Evolutionary conservation across 2,113 vertebrate genomes (phyloP).

Genomic region (Phyllostomus hastatus): DNA sequence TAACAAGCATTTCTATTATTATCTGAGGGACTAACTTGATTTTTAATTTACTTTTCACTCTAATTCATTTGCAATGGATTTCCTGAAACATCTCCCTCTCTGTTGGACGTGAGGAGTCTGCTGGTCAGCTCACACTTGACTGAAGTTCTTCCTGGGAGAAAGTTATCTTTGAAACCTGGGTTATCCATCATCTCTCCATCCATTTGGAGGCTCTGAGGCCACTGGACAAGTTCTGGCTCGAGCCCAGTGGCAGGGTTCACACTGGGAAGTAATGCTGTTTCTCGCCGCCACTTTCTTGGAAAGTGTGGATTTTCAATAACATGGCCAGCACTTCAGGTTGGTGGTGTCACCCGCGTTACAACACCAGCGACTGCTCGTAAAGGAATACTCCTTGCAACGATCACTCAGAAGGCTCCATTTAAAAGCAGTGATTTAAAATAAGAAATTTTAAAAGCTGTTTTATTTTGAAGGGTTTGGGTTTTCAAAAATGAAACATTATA

Average conservation of each 20-base stretch:
- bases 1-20: neutral
- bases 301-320: neutral
- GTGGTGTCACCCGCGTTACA: neutral
- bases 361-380: neutral
- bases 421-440: conserved; percentile 1
- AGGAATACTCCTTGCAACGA: neutral
- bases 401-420: neutral
- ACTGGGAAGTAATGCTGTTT: neutral
- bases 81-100: neutral
- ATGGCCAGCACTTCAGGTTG: neutral
- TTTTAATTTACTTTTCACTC: conserved; percentile 23
- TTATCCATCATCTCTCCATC: neutral
- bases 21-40: neutral
- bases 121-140: neutral
- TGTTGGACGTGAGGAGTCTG: neutral
- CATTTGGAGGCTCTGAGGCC: neutral
- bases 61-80: neutral
- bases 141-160: neutral
- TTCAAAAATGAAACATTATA: conserved; percentile 40
- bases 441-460: neutral
- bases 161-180: neutral
- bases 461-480: conserved; percentile 15
- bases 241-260: neutral
- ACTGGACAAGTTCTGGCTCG: neutral
- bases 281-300: neutral